Conservation (phyloP, 2,113 vertebrate genomes). For the Leucoraja erinaceus region DNA sequence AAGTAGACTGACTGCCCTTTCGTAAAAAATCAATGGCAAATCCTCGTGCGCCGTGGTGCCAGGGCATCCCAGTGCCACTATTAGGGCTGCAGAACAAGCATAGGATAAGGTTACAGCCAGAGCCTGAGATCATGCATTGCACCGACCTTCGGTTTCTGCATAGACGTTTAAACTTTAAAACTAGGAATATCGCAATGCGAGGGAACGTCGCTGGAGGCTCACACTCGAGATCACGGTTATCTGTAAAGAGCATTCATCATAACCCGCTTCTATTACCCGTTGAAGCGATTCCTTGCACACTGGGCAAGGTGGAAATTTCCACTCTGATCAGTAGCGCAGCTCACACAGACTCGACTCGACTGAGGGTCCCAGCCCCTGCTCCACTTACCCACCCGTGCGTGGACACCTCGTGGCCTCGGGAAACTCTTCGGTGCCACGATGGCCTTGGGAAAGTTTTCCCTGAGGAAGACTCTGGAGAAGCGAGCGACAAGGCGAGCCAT, state of each 20-base stretch:
- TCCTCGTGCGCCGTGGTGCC: background rate
- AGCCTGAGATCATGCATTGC: background rate
- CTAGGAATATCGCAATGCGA: background rate
- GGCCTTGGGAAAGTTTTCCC: slow-evolving; percentile 33
- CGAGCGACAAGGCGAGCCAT: slow-evolving; percentile 57
- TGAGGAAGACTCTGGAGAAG: slow-evolving; percentile 44
- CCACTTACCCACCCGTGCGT: slow-evolving; percentile 50
- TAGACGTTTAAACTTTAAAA: background rate
- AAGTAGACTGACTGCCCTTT: background rate
- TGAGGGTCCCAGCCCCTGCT: background rate
- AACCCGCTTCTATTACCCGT: background rate
- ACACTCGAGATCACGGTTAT: too few relatives aligned
- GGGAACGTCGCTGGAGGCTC: background rate
- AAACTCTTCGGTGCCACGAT: slow-evolving; percentile 42
- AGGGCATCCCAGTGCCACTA: background rate
- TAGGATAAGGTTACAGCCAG: background rate
- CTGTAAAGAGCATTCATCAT: too few relatives aligned
- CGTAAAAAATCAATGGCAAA: background rate
- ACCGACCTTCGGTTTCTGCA: background rate
- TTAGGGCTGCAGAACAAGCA: background rate
- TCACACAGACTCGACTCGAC: background rate
- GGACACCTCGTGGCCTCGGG: slow-evolving; percentile 45
- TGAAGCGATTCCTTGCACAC: background rate
- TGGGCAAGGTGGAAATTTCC: slow-evolving; percentile 38
- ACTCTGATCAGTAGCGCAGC: background rate